Evolutionary conservation across 2,888 invertebrate genomes (phyloP), one percentile per base, ranked within the genome.

Genomic region (Caenorhabditis sp.): DNA sequence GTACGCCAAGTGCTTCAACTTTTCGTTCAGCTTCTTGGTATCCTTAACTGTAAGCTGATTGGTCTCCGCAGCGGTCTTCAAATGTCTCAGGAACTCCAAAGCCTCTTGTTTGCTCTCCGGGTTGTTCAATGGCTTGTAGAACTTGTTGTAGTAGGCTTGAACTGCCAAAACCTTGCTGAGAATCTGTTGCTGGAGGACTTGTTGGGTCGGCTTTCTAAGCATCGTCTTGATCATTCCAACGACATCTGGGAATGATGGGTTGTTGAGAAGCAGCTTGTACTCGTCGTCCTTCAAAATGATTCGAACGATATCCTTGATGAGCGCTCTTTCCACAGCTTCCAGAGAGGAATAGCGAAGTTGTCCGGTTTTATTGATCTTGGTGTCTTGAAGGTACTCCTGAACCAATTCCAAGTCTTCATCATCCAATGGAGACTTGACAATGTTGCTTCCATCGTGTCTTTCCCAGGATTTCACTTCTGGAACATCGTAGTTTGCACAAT

Each of bases 221-320:
- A 72, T 72, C 8, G 32, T 5, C 22, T 55, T 35, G 18, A 58
- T 24, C 72, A 72, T 72, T n/a, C 18, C n/a, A 0, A 65, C 47
- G 0, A 65, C 24, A 8, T 65, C 37, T 9, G 50, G 50, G 32
- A 58, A 58, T 1, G 64, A 56, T 13, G 64, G 71, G 32, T 58
- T 56, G 58, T 65, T 50, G n/a, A 72, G 58, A 1, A 72, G 22
- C 2, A 44, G 22, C 58, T 64, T 65, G 50, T 72, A 72, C 24
- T 72, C 72, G 3, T 72, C 58, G 50, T 72, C 44, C 13, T 72
- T 64, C 35, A 56, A 11, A 32, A 72, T 65, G 9, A 37, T 18
- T 0, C 37, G 32, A 1, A 58, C 37, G n/a, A 72, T 35, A 5
- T 65, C 58, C 1, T 37, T 47, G 8, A 65, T n/a, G 1, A 72